Percentiles rank a stretch among this genome's conserved stretches.
Conservation (phyloP, 2,113 vertebrate species). For the Oreochromis spilurus region DNA sequence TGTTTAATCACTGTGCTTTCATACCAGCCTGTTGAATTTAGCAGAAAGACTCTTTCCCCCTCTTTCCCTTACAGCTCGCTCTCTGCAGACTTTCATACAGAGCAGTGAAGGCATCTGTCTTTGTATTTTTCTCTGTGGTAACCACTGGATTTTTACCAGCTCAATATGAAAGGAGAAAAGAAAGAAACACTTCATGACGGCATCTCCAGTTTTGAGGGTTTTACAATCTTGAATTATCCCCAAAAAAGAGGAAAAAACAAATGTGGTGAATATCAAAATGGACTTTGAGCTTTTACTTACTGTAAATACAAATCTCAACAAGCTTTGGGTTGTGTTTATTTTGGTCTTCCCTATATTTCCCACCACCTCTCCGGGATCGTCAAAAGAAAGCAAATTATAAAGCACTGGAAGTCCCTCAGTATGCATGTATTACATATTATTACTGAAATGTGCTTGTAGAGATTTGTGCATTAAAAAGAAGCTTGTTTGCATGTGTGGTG, state of each 20-base stretch:
- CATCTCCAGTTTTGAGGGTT: background rate
- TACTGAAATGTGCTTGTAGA: constrained; percentile 44
- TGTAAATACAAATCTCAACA: constrained; percentile 62
- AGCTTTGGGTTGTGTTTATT: constrained; percentile 52
- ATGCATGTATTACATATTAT: constrained; percentile 37
- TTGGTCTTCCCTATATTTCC: constrained; percentile 4
- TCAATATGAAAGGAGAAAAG: background rate
- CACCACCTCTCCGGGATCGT: background rate
- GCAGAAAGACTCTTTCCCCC: constrained; percentile 49
- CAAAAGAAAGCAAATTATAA: constrained; percentile 2
- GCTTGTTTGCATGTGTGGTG: constrained; percentile 22
- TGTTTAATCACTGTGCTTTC: constrained; percentile 68
- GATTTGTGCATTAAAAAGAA: constrained; percentile 48
- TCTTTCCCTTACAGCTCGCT: background rate
- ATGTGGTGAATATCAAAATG: constrained; percentile 23
- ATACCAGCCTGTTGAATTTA: constrained; percentile 72
- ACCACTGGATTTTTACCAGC: constrained; percentile 18
- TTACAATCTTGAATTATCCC: background rate
- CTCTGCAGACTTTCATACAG: constrained; percentile 4
- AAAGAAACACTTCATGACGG: background rate
- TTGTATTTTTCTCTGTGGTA: constrained; percentile 36
- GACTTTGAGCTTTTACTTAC: constrained; percentile 16
- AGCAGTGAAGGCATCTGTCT: constrained; percentile 14
- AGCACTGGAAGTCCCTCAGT: background rate
- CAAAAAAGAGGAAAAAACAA: background rate